Evolutionary conservation across 2,113 vertebrate genomes (phyloP).

Genomic region (Takifugu flavidus): DNA sequence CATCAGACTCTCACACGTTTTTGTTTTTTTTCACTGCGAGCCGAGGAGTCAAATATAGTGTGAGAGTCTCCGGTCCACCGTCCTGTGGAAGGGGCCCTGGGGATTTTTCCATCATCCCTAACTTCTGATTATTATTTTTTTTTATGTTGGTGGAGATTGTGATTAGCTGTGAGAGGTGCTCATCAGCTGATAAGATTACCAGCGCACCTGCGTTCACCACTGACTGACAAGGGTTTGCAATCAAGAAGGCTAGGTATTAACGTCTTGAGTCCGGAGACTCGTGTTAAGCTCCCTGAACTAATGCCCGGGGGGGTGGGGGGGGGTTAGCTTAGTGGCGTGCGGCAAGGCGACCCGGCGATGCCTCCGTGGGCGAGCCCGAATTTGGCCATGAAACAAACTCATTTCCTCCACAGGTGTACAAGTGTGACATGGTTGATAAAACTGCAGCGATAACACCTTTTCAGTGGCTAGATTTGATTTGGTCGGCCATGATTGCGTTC

Average conservation of each 20-base stretch:
- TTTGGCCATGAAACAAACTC: constrained; percentile 42
- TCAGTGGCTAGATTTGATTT: constrained; percentile 47
- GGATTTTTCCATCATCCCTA: neutral
- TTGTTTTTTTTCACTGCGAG: constrained; percentile 1
- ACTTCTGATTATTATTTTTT: constrained; percentile 7
- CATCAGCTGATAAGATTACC: constrained; percentile 52
- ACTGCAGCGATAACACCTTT: constrained; percentile 38
- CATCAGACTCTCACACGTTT: constrained; percentile 52
- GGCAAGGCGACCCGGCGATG: constrained; percentile 27
- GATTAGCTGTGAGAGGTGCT: constrained; percentile 42
- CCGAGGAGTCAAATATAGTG: neutral
- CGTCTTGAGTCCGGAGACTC: constrained; percentile 39
- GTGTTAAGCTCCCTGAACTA: constrained; percentile 65
- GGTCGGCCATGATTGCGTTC: constrained; percentile 32
- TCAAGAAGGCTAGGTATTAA: constrained; percentile 63
- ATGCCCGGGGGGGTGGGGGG: constrained; percentile 29
- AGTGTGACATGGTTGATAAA: constrained; percentile 53
- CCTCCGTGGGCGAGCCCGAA: constrained; percentile 36
- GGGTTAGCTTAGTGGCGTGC: constrained; percentile 41
- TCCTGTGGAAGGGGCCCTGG: no score
- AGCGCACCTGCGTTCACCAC: constrained; percentile 40
- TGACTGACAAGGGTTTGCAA: constrained; percentile 55
- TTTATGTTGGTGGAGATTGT: constrained; percentile 12
- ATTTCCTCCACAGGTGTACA: constrained; percentile 59
- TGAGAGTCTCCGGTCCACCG: no score